Evolutionary conservation across 2,113 vertebrate genomes (phyloP), one percentile per base, ranked within the genome.

Genomic region (Albula glossodonta): DNA sequence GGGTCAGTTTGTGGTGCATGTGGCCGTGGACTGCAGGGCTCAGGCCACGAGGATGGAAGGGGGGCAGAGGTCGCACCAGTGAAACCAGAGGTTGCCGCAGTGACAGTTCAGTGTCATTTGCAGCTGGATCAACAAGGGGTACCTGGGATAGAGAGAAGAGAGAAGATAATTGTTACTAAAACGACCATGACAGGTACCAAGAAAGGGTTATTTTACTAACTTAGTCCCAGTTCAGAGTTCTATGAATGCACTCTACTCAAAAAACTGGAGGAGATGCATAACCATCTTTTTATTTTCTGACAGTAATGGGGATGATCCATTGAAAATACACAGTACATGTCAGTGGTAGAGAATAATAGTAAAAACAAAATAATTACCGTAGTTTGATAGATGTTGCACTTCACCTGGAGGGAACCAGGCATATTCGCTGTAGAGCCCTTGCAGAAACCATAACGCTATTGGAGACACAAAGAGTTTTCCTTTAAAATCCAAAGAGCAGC

Each of bases 381-480:
- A 82, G n/a, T 52, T 10, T 60, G 0, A 86, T 95, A 93, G 89
- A 94, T 92, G 31, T 89, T 90, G 87, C 95, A 96, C 86, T 92
- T 56, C 17, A 94, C 88, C 13, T 31, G 11, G 48, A 90, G 88
- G 2, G 5, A 10, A 5, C 12, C 12, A 19, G 3, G 1, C 5
- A 0, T 78, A 0, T 92, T 92, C 81, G 1, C 70, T 6, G 93
- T 90, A 15, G 13, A 41, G 31, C 31, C 31, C 31, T 41, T 78
- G 82, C 95, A 96, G 84, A 96, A 88, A 10, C 94, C 94, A 78
- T 88, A 93, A 17, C 41, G 66, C 95, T 96, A 12, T 56, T 6
- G 85, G n/a, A 82, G 53, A 56, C 7, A 12, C 53, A 56, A 6
- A 5, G 12, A 56, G 12, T 56, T 7, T 12, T 9, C 2, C 7